These are phyloP conservation scores for Podocnemis expansa DNA, from an alignment of 2,113 vertebrate species.

Conservation along the genomic window DNA sequence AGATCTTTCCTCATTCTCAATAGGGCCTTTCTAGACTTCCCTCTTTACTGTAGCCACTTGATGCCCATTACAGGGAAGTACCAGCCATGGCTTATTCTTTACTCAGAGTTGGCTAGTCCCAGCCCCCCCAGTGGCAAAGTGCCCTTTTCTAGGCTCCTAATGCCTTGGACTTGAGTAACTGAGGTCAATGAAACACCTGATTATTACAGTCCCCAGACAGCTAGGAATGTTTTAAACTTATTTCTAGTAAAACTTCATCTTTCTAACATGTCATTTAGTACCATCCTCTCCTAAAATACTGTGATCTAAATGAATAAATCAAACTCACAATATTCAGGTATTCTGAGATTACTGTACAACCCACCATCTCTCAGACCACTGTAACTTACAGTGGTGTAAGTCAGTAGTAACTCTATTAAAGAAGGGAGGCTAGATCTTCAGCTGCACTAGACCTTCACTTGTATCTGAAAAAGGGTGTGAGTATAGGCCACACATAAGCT, in stretches of 20 bases:
- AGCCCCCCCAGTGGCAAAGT: background rate
- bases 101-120: background rate
- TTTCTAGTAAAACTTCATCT: background rate
- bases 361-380: background rate
- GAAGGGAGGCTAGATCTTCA: background rate
- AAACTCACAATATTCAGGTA: background rate
- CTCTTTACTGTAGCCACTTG: background rate
- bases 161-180: background rate
- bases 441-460: background rate
- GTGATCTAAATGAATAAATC: background rate
- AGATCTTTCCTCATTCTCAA: background rate
- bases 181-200: background rate
- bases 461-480: background rate
- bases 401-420: background rate
- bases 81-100: background rate
- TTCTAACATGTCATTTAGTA: background rate
- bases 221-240: background rate
- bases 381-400: background rate
- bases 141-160: background rate
- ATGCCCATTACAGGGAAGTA: background rate
- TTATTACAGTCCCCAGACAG: background rate
- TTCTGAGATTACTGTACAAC: background rate
- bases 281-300: background rate
- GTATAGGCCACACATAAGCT: background rate
- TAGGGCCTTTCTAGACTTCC: background rate